Evolutionary conservation across 2,113 vertebrate genomes (phyloP).

Genomic region (Ascaphus truei): DNA sequence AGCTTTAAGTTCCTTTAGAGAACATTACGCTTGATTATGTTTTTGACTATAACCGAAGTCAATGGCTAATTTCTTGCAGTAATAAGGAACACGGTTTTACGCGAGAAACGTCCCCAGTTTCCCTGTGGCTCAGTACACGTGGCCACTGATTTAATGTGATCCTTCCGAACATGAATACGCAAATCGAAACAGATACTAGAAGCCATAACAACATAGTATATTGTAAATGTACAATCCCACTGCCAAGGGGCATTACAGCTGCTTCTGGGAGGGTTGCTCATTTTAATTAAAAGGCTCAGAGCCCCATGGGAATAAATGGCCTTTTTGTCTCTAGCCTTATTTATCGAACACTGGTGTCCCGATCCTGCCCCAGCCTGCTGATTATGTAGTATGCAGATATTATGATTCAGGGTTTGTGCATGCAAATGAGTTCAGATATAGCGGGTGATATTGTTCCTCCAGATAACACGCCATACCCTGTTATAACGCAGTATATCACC

Average conservation of each 20-base stretch:
- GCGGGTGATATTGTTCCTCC: too few species aligned
- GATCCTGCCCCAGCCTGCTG: too few species aligned
- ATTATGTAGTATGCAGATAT: too few species aligned
- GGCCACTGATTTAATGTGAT: too few species aligned
- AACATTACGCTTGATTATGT: not conserved
- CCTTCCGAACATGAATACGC: not conserved
- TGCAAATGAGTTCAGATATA: too few species aligned
- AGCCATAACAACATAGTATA: not conserved
- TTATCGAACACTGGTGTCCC: too few species aligned
- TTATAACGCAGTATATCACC: too few species aligned
- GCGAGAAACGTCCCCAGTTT: not conserved
- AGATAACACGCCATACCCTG: too few species aligned
- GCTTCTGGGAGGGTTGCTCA: not conserved
- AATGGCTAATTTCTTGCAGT: not conserved
- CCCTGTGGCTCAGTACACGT: not conserved
- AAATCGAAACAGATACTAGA: not conserved
- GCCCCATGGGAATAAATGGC: too few species aligned
- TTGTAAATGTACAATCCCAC: not conserved
- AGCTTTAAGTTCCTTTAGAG: too few species aligned
- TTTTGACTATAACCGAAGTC: not conserved
- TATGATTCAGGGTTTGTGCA: too few species aligned
- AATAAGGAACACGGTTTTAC: not conserved
- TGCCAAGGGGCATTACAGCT: not conserved
- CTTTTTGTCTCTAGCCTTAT: too few species aligned
- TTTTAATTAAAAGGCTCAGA: not conserved